Base-by-base conservation (phyloP, 1,140 invertebrate species). In the Papilio glaucus region DNA sequence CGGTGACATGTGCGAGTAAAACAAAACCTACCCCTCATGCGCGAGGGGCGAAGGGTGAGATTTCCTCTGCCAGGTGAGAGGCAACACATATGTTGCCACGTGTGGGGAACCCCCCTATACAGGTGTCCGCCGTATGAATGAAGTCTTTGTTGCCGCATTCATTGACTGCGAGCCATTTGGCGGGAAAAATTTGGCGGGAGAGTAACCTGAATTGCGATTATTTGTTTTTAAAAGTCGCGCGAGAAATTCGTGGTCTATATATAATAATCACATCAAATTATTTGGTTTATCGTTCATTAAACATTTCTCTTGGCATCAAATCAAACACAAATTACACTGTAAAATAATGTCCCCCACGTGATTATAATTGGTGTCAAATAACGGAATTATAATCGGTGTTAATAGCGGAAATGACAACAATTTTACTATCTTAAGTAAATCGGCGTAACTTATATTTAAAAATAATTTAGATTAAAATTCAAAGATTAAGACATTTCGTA, bases 61-160 rank as follows among this genome's bases (percentile, higher is more conserved):
- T 83, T 85, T 84, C 82, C 77, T 82, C 79, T 72, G 86, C 89
- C 90, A 90, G 90, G 88, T 90, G 88, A 92, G 86, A 86, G 74
- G 80, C 76, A 75, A 77, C 78, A 80, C 88, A 91, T 88, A 89
- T 91, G 89, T 89, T 83, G 89, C 85, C 85, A 89, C 86, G 89
- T 87, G 85, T 86, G 80, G 88, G 86, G 86, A 88, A 88, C 84
- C 88, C 87, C 86, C 83, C 73, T 84, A n/a, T n/a, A 89, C 90
- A 90, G 90, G 90, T 92, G 89, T 81, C 76, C 69, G 60, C 26
- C 74, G 68, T 73, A 78, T 85, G 79, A 91, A 90, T 89, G 86
- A 83, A 81, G 53, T 79, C 81, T 83, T 90, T 91, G 89, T 91
- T 77, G 72, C 65, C 78, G 78, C 71, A 76, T 83, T 80, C 88